phyloP scores from a whole-genome alignment of 2,113 vertebrate species.

The Bubo scandiacus region DNA sequence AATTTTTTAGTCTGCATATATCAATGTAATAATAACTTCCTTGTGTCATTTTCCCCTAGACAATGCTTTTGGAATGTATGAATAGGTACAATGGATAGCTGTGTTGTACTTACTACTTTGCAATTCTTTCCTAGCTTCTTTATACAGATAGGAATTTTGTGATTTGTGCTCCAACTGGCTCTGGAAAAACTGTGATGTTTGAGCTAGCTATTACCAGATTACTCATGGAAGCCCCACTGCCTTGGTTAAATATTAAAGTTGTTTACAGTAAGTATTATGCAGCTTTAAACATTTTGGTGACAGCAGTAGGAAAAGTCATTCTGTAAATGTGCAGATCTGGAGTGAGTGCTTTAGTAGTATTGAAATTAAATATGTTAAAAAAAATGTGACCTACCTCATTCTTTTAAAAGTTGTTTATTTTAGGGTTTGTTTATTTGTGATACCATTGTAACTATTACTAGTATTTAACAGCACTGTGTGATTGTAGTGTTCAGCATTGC shows the following conservation, averaged over 20 bases:
- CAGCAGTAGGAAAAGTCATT: neutral
- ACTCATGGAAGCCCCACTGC: constrained; percentile 88
- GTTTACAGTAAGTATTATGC: constrained; percentile 87
- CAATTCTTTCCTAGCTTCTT: constrained; percentile 84
- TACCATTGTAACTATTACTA: neutral
- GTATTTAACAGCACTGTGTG: neutral
- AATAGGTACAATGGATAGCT: neutral
- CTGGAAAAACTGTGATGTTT: constrained; percentile 95
- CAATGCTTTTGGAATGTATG: neutral
- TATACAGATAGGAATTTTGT: constrained; percentile 94
- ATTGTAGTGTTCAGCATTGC: neutral
- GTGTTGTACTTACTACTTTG: neutral
- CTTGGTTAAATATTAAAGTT: constrained; percentile 92
- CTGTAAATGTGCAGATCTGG: neutral
- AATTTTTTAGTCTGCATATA: neutral
- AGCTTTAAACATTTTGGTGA: neutral
- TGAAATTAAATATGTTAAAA: neutral
- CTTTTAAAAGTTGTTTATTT: neutral
- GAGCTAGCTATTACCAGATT: constrained; percentile 93
- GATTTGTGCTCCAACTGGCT: constrained; percentile 93
- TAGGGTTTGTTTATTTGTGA: neutral
- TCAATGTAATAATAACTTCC: neutral
- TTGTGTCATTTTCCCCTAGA: neutral
- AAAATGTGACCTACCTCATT: neutral
- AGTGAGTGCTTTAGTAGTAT: neutral